Conservation (phyloP, 2,797 vertebrate genomes). For the Sternarchorhynchus goeldii region DNA sequence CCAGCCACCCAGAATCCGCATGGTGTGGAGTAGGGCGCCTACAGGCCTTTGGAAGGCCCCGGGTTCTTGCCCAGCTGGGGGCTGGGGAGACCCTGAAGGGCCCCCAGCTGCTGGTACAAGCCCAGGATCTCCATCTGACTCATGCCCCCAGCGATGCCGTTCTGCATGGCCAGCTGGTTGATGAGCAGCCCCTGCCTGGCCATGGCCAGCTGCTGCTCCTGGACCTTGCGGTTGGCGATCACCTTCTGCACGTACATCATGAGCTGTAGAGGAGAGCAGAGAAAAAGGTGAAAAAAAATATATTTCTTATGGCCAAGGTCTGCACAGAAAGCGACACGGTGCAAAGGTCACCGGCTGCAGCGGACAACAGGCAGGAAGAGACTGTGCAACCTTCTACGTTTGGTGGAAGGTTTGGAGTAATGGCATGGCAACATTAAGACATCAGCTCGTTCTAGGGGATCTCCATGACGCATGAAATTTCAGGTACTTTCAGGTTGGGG, state of each 20-base stretch:
- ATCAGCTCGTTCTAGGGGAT: too few relatives aligned
- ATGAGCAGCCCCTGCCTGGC: constrained; percentile 88
- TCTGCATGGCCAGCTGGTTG: constrained; percentile 88
- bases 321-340: background rate
- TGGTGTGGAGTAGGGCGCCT: constrained; percentile 52
- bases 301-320: background rate
- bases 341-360: background rate
- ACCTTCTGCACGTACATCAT: constrained; percentile 97
- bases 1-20: constrained; percentile 46
- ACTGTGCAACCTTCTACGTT: too few relatives aligned
- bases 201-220: constrained; percentile 92
- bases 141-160: constrained; percentile 75
- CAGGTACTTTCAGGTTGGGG: background rate
- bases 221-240: constrained; percentile 91
- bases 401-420: too few relatives aligned
- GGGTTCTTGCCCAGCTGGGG: constrained; percentile 88
- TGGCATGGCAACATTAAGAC: too few relatives aligned
- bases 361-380: too few relatives aligned
- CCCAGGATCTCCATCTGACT: constrained; percentile 92
- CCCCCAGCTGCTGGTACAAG: constrained; percentile 89
- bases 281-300: background rate
- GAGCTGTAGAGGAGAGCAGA: constrained; percentile 72
- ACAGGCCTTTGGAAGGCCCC: constrained; percentile 93
- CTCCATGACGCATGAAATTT: background rate
- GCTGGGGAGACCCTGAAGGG: constrained; percentile 81